These are phyloP conservation scores for Acrossocheilus wenchowensis DNA, from an alignment of 2,797 vertebrate genomes.

Conservation along the genomic window DNA sequence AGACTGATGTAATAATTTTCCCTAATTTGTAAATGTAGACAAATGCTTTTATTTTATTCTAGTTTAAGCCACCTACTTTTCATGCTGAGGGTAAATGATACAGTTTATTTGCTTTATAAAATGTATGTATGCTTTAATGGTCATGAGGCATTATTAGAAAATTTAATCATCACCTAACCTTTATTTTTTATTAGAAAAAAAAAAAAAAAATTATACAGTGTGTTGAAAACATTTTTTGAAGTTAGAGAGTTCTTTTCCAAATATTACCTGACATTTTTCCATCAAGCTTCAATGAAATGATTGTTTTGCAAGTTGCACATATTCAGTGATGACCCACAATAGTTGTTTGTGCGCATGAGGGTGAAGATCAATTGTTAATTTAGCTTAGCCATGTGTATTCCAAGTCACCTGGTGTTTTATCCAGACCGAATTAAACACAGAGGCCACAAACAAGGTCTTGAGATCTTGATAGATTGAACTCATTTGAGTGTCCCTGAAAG, in stretches of 20 bases:
- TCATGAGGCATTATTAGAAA: neutral
- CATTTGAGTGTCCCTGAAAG: constrained; percentile 49
- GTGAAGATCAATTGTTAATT: constrained; percentile 52
- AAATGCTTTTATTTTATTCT: neutral
- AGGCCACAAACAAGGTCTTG: constrained; percentile 44
- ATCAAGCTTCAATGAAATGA: neutral
- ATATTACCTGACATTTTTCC: neutral
- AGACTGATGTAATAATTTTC: neutral
- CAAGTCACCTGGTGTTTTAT: constrained; percentile 45
- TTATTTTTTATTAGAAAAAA: too few species aligned
- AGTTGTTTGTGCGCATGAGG: constrained; percentile 27
- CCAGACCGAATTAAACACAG: constrained; percentile 46
- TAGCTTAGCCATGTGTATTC: constrained; percentile 40
- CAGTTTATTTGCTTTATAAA: neutral
- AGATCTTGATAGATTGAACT: constrained; percentile 48
- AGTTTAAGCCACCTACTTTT: neutral
- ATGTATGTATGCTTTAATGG: neutral
- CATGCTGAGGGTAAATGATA: neutral
- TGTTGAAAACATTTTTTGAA: neutral
- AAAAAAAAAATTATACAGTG: neutral
- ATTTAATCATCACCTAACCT: neutral
- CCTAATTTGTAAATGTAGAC: neutral
- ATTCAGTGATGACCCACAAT: constrained; percentile 11
- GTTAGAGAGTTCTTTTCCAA: neutral
- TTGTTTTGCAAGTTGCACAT: constrained; percentile 3